Evolutionary conservation across 2,113 vertebrate species (phyloP).

Genomic region (Phaethornis superciliosus): DNA sequence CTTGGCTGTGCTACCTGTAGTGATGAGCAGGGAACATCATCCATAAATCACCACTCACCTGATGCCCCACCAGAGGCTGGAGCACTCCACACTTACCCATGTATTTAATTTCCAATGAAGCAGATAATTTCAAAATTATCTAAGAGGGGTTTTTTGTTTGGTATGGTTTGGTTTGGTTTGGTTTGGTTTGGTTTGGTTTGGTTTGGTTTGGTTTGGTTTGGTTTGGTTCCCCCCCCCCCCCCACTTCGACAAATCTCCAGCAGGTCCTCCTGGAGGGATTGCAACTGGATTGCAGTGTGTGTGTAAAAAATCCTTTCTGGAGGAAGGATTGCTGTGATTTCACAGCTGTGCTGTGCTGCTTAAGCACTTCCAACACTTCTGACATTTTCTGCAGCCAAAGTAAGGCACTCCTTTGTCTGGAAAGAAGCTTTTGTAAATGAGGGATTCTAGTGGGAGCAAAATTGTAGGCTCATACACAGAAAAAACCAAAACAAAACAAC

Average conservation of each 20-base stretch:
- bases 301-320: not conserved
- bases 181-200: too few relatives aligned
- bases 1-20: not conserved
- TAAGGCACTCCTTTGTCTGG: not conserved
- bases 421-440: not conserved
- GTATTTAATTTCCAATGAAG: conserved; percentile 32
- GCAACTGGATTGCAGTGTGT: not conserved
- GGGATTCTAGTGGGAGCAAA: not conserved
- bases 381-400: not conserved
- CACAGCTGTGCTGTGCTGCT: not conserved
- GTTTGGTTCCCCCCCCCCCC: too few relatives aligned
- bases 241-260: not conserved
- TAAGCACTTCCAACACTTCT: not conserved
- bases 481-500: not conserved
- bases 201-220: too few relatives aligned
- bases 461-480: not conserved
- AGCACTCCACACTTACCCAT: not conserved
- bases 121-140: conserved; percentile 21
- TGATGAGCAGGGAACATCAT: not conserved
- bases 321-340: not conserved
- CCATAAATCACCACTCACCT: not conserved
- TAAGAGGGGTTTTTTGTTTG: not conserved
- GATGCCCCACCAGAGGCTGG: not conserved
- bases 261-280: not conserved
- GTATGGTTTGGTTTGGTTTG: too few relatives aligned